Evolutionary conservation across 2,888 invertebrate genomes (phyloP), one percentile per base, ranked within the genome.

Genomic region (Odontocolon sp.): DNA sequence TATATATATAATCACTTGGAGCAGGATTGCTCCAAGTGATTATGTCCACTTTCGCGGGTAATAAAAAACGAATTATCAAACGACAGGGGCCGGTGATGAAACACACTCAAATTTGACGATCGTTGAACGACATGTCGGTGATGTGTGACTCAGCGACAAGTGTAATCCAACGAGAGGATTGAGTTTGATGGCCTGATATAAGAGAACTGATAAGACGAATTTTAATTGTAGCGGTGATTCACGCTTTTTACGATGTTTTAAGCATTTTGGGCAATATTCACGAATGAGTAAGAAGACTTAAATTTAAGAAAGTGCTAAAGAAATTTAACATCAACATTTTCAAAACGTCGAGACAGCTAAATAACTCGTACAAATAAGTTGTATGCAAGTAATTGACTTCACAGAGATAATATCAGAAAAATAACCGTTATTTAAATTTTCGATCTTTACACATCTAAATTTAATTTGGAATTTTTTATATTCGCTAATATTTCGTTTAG

Each of bases 11-110:
- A 3, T n/a, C 36, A 6, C 36, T 1, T 8, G 3, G n/a, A 3
- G 2, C 36, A 9, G 36, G 45, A 9, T n/a, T 28, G 16, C 31
- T 33, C 3, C 47, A n/a, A 63, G 45, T 45, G 63, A 47, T 63
- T 63, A 63, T 63, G 36, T 23, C 63, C 63, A 63, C 47, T 47
- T 33, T 63, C 47, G 63, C 47, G 47, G 47, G 33, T 9, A 36
- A 63, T 63, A 63, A 63, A 63, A 63, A 45, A 33, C 31, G 45
- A 33, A 63, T 47, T 63, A 63, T 47, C 47, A 63, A 63, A 47
- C 47, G 63, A 47, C 11, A 21, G 9, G 47, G 18, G 14, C 3
- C 9, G 2, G 5, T 45, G 18, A 33, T 3, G 31, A 45, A 11
- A 21, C 18, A 18, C 47, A 6, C 14, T 9, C n/a, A 21, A 14